phyloP scores from a whole-genome alignment of 2,888 invertebrate genomes.

The Lomographa bimaculata region DNA sequence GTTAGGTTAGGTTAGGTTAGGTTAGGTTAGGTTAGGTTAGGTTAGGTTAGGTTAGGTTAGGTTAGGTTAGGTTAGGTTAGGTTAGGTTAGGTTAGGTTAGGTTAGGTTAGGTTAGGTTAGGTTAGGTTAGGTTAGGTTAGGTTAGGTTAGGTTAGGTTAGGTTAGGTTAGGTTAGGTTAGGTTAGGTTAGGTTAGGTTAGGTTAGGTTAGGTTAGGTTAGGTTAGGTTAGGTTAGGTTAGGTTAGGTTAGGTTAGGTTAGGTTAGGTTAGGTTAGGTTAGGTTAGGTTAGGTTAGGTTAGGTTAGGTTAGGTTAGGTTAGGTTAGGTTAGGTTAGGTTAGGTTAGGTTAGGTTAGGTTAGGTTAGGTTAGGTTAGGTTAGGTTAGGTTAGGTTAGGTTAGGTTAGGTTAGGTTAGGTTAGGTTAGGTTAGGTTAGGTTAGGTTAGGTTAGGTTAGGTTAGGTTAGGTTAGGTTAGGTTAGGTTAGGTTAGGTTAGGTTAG shows the following conservation, averaged over 20 bases:
- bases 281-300: constrained; percentile 24
- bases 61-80: constrained; percentile 31
- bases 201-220: constrained; percentile 22
- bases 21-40: constrained; percentile 28
- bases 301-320: constrained; percentile 22
- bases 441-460: constrained; percentile 18
- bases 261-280: constrained; percentile 24
- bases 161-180: constrained; percentile 18
- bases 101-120: constrained; percentile 31
- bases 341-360: constrained; percentile 21
- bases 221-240: constrained; percentile 22
- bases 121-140: constrained; percentile 30
- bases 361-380: constrained; percentile 15
- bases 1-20: constrained; percentile 22
- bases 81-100: constrained; percentile 31
- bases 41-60: constrained; percentile 31
- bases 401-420: constrained; percentile 21
- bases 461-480: constrained; percentile 17
- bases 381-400: constrained; percentile 15
- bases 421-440: constrained; percentile 18
- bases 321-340: constrained; percentile 22
- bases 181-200: constrained; percentile 21
- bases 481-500: constrained; percentile 18
- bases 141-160: constrained; percentile 12
- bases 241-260: constrained; percentile 22